phyloP scores from a whole-genome alignment of 2,888 invertebrate genomes.

The Bombyx huttoni region DNA sequence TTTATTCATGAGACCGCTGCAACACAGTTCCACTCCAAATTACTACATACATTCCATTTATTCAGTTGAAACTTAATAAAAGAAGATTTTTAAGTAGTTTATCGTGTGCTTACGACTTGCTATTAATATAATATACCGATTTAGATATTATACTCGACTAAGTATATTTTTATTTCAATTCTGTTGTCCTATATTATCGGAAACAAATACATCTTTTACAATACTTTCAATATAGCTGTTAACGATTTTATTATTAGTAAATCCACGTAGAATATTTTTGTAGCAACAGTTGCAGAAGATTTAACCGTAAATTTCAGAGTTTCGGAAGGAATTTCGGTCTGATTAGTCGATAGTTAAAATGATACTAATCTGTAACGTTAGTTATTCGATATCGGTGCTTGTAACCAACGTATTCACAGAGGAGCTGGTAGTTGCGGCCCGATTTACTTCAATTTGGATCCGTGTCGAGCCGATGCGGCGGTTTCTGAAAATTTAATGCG shows the following conservation, averaged over 20 bases:
- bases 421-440: constrained; percentile 14
- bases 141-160: background rate
- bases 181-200: too few relatives aligned
- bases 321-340: too few relatives aligned
- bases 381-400: too few relatives aligned
- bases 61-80: constrained; percentile 20
- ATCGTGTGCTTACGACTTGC: background rate
- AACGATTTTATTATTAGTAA: too few relatives aligned
- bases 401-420: background rate
- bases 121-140: background rate
- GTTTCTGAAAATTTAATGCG: constrained; percentile 40
- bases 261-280: too few relatives aligned
- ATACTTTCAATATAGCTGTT: too few relatives aligned
- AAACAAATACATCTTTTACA: too few relatives aligned
- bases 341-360: too few relatives aligned
- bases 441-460: constrained; percentile 38
- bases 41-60: constrained; percentile 20
- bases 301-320: too few relatives aligned
- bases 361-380: too few relatives aligned
- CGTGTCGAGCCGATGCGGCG: constrained; percentile 26
- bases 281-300: too few relatives aligned
- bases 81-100: background rate
- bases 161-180: background rate
- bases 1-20: constrained; percentile 36
- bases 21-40: constrained; percentile 20